Evolutionary conservation across 2,888 invertebrate species (phyloP), one percentile per base, ranked within the genome.

Genomic region (Cetonia aurata): DNA sequence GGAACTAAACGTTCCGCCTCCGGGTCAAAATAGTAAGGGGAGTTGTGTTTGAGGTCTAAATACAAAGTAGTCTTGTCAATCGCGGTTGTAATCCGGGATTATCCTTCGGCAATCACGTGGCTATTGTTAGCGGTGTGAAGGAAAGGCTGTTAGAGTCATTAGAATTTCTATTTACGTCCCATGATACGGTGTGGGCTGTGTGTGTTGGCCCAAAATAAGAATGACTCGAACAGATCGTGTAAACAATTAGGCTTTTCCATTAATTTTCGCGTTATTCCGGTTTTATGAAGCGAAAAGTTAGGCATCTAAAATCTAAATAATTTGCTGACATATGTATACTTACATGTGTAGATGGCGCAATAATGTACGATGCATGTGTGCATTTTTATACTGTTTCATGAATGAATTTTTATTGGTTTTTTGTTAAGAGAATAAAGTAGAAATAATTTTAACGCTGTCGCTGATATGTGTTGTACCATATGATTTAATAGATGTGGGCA

Each of bases 91-190:
- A 84, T 82, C 83, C 82, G 52, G 82, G 83, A 84, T 84, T 83
- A 84, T 84, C 84, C 83, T 80, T 78, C 77, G 76, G 83, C 83
- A 84, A 84, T 84, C 84, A 84, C 83, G 79, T 82, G 81, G 71
- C 83, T 78, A 84, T 84, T 84, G 84, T 84, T 78, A 77, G 77
- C 76, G 83, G 84, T 84, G 84, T 83, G 84, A 84, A 84, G 81
- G 77, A 79, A 82, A 83, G 82, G 83, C 82, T 82, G 83, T 74
- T 74, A 69, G 67, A 67, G 57, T 74, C 74, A 75, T 75, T 75
- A 74, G 72, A 68, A 71, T 73, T 70, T 62, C 55, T 70, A 73
- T 74, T 72, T 72, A 55, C 44, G 44, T 33, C 15, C 15, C 62
- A 62, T 69, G 60, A 62, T 53, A 53, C 8, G n/a, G n/a, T 4